Evolutionary conservation across 2,888 invertebrate genomes (phyloP).

Genomic region (Diarsia brunnea): DNA sequence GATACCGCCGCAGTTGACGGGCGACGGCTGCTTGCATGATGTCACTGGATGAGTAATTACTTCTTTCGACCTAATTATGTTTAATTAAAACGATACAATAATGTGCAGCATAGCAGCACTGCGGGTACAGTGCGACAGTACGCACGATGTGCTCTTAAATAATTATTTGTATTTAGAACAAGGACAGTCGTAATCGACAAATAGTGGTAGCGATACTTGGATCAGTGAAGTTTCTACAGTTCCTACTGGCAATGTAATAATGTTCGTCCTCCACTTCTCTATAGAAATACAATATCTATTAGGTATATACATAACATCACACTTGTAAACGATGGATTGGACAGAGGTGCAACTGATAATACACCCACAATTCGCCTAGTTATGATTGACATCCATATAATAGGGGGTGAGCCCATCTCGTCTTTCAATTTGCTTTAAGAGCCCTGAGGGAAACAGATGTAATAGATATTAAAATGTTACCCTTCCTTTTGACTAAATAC

Average conservation of each 20-base stretch:
- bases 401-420: not conserved
- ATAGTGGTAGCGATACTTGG: conserved; percentile 3
- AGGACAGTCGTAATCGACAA: conserved; percentile 46
- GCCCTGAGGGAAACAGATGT: not conserved
- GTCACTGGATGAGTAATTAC: conserved; percentile 74
- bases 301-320: not conserved
- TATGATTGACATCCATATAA: not conserved
- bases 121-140: conserved; percentile 5
- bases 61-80: conserved; percentile 51
- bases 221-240: conserved; percentile 27
- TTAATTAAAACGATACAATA: conserved; percentile 12
- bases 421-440: not conserved
- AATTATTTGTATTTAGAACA: conserved; percentile 43
- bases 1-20: conserved; percentile 55
- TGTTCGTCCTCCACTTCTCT: not conserved
- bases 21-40: conserved; percentile 68
- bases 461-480: not conserved
- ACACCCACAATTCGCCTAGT: not conserved
- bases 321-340: not conserved
- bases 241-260: conserved; percentile 16
- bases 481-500: not conserved
- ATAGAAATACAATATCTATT: not conserved
- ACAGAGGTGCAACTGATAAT: not conserved
- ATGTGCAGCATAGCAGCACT: not conserved
- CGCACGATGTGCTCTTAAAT: conserved; percentile 5